Conservation (phyloP, 2,888 invertebrate species). For the Timandra comae region DNA sequence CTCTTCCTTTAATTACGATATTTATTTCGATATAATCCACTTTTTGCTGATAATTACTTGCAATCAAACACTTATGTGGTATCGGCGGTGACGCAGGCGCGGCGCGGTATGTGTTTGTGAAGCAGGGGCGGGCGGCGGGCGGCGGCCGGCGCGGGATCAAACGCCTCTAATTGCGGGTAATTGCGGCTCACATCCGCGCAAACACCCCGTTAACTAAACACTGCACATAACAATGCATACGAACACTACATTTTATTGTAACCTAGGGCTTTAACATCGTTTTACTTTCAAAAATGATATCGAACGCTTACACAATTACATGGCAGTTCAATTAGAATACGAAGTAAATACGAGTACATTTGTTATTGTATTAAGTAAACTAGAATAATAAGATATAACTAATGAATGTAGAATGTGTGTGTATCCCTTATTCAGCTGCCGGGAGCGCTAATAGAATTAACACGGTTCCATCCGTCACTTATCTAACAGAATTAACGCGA, state of each 20-base stretch:
- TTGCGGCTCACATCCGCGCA: constrained; percentile 13
- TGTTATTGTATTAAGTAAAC: no score
- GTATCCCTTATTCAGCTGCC: background rate
- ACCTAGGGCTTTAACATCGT: no score
- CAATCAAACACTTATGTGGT: background rate
- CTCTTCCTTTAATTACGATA: constrained; percentile 1
- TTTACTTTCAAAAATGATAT: no score
- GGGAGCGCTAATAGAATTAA: constrained; percentile 14
- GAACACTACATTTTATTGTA: no score
- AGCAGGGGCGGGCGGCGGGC: constrained; percentile 4
- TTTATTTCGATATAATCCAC: background rate
- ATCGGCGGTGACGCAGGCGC: constrained; percentile 8
- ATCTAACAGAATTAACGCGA: constrained; percentile 13
- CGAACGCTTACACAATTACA: no score
- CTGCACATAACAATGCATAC: no score
- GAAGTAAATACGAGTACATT: no score
- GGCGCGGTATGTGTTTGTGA: constrained; percentile 7
- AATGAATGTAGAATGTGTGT: no score
- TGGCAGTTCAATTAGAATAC: no score
- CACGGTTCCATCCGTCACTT: constrained; percentile 18
- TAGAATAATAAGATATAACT: no score
- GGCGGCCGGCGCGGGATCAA: constrained; percentile 14
- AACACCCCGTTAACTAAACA: constrained; percentile 3
- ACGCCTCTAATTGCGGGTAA: no score
- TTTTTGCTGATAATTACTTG: background rate